Percentiles rank a stretch among this genome's conserved stretches.
Evolutionary conservation across 1,140 invertebrate species (phyloP).

Genomic region (Rhyzopertha dominica): DNA sequence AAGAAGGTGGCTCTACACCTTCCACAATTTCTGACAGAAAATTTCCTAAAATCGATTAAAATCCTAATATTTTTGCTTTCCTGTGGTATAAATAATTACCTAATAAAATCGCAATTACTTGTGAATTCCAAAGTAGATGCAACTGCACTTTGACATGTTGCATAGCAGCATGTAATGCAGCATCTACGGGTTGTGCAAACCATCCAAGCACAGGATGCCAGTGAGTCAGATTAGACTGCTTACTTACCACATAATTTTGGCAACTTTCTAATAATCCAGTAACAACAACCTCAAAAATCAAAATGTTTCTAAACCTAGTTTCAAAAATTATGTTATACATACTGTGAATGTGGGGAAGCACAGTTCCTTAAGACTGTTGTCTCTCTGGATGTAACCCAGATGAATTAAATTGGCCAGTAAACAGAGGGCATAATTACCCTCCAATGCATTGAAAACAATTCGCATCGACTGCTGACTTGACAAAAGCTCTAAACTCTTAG

Average conservation of each 20-base stretch:
- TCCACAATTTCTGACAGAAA: conserved; percentile 50
- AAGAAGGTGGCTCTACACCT: conserved; percentile 43
- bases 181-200: conserved; percentile 84
- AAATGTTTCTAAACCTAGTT: too few relatives aligned
- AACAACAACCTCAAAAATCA: conserved; percentile 62
- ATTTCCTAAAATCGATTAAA: conserved; percentile 41
- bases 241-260: conserved; percentile 77
- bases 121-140: conserved; percentile 74
- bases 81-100: conserved; percentile 27
- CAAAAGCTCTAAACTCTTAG: conserved; percentile 67
- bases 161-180: conserved; percentile 77
- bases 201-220: conserved; percentile 98
- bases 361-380: conserved; percentile 54
- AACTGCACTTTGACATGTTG: conserved; percentile 76
- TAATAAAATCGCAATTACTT: conserved; percentile 48
- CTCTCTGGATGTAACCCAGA: conserved; percentile 67
- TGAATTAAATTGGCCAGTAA: conserved; percentile 74
- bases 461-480: conserved; percentile 76
- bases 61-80: conserved; percentile 2
- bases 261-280: conserved; percentile 77
- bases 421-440: conserved; percentile 83
- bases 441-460: conserved; percentile 81
- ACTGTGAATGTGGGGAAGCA: conserved; percentile 69
- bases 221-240: conserved; percentile 85
- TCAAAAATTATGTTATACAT: conserved; percentile 34